These are phyloP conservation scores for Origma solitaria DNA, from an alignment of 2,113 vertebrate genomes.

Conservation along the genomic window DNA sequence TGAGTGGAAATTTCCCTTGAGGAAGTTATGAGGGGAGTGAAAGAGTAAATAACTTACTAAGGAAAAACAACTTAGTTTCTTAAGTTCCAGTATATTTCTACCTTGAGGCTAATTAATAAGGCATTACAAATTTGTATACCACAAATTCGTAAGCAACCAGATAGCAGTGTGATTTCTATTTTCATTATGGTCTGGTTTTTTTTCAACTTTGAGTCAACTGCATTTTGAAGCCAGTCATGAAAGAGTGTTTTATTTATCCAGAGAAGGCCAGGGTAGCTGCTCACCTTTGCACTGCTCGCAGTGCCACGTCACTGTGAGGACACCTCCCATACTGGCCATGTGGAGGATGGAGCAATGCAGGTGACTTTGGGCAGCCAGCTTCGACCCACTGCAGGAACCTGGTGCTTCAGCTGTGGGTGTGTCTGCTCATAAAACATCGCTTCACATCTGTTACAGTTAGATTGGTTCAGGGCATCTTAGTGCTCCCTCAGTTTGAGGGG, in stretches of 20 bases:
- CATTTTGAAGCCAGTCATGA: not conserved
- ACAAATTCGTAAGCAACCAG: fast-evolving
- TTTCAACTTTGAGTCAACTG: not conserved
- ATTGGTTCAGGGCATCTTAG: not conserved
- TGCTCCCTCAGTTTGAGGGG: not conserved
- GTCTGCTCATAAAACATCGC: not conserved
- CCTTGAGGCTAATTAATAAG: not conserved
- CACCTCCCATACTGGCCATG: fast-evolving
- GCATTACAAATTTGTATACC: fast-evolving
- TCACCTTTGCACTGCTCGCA: not conserved
- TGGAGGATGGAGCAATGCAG: not conserved
- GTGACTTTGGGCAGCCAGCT: not conserved
- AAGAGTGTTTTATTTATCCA: not conserved
- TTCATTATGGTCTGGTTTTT: not conserved
- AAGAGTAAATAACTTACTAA: not conserved
- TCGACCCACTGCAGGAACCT: not conserved
- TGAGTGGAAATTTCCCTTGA: fast-evolving
- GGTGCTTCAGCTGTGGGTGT: fast-evolving
- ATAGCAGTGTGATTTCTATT: not conserved
- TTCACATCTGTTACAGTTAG: not conserved
- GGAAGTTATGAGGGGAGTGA: not conserved
- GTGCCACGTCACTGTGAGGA: fast-evolving
- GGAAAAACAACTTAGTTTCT: not conserved
- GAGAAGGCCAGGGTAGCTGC: not conserved
- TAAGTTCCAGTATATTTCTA: not conserved